Conservation (phyloP, 1,140 invertebrate species). For the Bombus confusus region DNA sequence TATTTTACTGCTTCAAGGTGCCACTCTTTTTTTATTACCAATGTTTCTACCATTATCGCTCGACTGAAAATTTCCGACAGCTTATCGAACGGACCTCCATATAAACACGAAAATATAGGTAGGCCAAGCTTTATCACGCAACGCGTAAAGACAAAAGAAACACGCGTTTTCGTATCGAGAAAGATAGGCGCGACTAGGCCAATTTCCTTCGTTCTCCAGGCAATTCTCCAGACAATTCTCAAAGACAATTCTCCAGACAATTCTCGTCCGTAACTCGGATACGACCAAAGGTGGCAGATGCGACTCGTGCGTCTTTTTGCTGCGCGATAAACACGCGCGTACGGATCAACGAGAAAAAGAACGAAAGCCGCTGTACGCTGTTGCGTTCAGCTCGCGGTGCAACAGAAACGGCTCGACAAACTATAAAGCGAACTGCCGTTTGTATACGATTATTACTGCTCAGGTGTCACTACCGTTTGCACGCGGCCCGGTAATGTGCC, state of each 20-base stretch:
- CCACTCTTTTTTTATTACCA: neutral
- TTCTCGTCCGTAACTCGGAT: neutral
- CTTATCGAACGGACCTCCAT: neutral
- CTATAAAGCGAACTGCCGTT: conserved; percentile 50
- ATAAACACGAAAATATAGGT: neutral
- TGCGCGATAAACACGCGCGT: conserved; percentile 30
- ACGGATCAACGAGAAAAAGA: conserved; percentile 35
- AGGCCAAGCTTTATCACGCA: neutral
- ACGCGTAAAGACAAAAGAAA: neutral
- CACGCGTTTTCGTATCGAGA: neutral
- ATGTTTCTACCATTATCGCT: neutral
- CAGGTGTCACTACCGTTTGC: conserved; percentile 54
- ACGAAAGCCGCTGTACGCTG: neutral
- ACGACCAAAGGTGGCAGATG: neutral
- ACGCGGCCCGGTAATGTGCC: conserved; percentile 1
- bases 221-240: neutral
- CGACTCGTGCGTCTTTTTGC: conserved; percentile 39
- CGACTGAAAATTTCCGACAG: neutral
- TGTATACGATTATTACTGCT: conserved; percentile 52
- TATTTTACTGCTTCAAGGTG: neutral
- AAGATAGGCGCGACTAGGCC: too few relatives aligned
- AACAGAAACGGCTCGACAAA: conserved; percentile 41
- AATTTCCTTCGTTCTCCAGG: neutral
- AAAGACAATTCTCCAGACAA: too few relatives aligned
- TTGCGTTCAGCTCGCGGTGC: neutral